These are phyloP conservation scores for Listronotus bonariensis DNA, from an alignment of 1,140 invertebrate genomes.

Conservation along the genomic window DNA sequence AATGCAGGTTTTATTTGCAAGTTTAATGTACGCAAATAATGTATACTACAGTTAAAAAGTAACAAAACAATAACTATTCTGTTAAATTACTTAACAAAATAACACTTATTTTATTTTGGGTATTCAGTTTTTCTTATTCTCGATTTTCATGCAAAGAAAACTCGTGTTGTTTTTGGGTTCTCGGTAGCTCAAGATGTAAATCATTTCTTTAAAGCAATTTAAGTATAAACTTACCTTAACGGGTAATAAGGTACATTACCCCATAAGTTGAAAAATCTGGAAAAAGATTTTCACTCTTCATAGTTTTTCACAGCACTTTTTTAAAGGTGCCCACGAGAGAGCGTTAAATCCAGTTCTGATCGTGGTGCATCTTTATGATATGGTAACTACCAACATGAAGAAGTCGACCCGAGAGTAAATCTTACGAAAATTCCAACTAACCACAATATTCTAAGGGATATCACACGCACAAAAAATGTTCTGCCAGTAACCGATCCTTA, in stretches of 20 bases:
- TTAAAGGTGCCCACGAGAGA: conserved; percentile 16
- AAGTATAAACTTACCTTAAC: conserved; percentile 23
- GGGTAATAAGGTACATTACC: conserved; percentile 28
- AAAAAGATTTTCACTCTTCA: conserved; percentile 20
- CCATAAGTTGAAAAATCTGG: conserved; percentile 28
- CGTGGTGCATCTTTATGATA: conserved; percentile 34
- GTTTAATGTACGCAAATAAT: conserved; percentile 18
- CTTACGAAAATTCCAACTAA: background rate
- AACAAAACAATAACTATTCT: too few relatives aligned
- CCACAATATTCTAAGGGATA: background rate
- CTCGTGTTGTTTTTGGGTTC: background rate
- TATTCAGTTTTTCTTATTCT: too few relatives aligned
- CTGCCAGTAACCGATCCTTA: conserved; percentile 1
- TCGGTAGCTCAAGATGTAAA: background rate
- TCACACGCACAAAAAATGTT: conserved; percentile 5
- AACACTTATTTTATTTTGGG: too few relatives aligned
- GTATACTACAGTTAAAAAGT: background rate
- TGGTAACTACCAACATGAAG: conserved; percentile 28
- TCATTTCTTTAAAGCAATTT: background rate
- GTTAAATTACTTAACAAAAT: too few relatives aligned
- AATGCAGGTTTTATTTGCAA: conserved; percentile 21
- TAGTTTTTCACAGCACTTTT: conserved; percentile 34
- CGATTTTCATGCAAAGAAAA: too few relatives aligned
- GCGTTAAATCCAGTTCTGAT: conserved; percentile 36
- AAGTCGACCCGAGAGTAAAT: conserved; percentile 5